These are phyloP conservation scores for Coronaproctus castanopsis DNA, from an alignment of 2,888 invertebrate species.

Conservation along the genomic window DNA sequence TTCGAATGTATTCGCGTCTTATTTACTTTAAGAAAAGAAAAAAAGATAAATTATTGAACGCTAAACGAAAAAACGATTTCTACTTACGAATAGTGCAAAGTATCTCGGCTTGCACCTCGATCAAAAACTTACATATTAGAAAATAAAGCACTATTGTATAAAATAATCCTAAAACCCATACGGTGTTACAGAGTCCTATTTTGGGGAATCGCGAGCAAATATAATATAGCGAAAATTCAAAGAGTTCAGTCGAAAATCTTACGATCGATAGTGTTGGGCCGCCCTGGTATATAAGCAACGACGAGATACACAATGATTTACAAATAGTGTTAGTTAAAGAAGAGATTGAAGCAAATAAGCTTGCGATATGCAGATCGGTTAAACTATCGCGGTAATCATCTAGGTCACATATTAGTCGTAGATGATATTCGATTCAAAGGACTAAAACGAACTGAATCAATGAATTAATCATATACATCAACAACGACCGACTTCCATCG, in stretches of 20 bases:
- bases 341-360: neutral
- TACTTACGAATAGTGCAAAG: too few species aligned
- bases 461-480: neutral
- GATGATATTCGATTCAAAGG: neutral
- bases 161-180: neutral
- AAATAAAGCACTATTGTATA: neutral
- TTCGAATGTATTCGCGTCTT: too few species aligned
- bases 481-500: neutral
- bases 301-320: neutral
- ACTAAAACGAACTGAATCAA: neutral
- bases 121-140: too few species aligned
- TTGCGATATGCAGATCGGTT: neutral
- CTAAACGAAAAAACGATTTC: too few species aligned
- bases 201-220: neutral
- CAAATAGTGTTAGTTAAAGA: neutral
- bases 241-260: neutral
- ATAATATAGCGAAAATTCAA: neutral
- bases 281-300: neutral
- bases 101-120: too few species aligned
- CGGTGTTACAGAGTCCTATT: neutral
- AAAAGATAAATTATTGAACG: too few species aligned
- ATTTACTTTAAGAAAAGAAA: too few species aligned
- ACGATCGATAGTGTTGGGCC: neutral
- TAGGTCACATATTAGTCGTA: neutral
- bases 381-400: too few species aligned